Percentiles rank a stretch among this genome's conserved stretches.
These are phyloP conservation scores for Cephus runcator DNA, from an alignment of 2,888 invertebrate species.

Conservation along the genomic window DNA sequence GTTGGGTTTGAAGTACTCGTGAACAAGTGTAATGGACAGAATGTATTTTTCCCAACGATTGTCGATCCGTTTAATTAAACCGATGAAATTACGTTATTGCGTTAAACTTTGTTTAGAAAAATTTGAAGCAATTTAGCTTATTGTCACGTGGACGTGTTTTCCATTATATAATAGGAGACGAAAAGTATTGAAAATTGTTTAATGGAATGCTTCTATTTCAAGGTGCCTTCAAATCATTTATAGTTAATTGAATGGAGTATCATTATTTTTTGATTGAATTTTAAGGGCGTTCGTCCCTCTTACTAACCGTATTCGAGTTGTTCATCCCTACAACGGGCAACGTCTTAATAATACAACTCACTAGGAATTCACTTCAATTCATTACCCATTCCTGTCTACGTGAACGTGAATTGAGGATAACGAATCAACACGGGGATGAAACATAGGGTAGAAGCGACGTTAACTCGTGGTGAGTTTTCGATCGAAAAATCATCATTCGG, in stretches of 20 bases:
- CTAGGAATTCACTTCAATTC: constrained; percentile 53
- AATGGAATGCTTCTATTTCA: not conserved
- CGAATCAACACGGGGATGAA: constrained; percentile 38
- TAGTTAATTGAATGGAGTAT: not conserved
- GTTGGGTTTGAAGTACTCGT: not conserved
- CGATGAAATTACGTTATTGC: not conserved
- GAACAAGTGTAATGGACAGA: not conserved
- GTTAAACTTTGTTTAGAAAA: not conserved
- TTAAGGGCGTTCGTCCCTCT: not conserved
- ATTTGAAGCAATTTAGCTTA: not conserved
- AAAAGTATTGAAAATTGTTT: not conserved
- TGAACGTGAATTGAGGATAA: constrained; percentile 55
- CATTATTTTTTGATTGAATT: not conserved
- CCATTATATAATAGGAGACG: not conserved
- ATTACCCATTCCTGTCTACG: constrained; percentile 57
- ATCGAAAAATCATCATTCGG: constrained; percentile 47
- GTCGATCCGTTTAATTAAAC: not conserved
- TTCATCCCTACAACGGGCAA: constrained; percentile 33
- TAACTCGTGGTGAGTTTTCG: constrained; percentile 12
- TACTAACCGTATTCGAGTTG: constrained; percentile 9
- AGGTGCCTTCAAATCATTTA: not conserved
- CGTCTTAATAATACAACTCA: constrained; percentile 59
- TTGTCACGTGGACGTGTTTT: not conserved
- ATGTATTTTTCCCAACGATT: not conserved
- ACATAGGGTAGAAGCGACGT: not conserved